phyloP scores from a whole-genome alignment of 2,797 vertebrate genomes.

The Sebastes dallii region DNA sequence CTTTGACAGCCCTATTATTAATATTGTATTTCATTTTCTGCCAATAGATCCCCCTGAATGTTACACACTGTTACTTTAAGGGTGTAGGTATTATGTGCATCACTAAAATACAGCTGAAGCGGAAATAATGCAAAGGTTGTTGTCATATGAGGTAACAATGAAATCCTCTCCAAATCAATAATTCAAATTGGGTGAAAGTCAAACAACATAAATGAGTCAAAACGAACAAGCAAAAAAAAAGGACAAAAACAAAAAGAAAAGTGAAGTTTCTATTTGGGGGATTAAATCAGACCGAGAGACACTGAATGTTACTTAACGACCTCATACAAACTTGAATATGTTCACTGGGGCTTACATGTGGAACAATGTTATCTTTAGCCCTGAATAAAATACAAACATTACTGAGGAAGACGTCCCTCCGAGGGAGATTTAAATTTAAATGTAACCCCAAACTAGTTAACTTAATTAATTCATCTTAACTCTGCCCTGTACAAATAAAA shows the following conservation, averaged over 20 bases:
- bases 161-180: background rate
- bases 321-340: slow-evolving; percentile 31
- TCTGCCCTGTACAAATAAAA: slow-evolving; percentile 44
- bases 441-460: slow-evolving; percentile 27
- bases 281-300: slow-evolving; percentile 31
- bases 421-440: slow-evolving; percentile 47
- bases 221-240: background rate
- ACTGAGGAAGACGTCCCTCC: slow-evolving; percentile 21
- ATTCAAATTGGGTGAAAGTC: background rate
- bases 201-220: background rate
- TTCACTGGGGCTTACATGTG: slow-evolving; percentile 20
- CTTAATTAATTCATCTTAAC: slow-evolving; percentile 57
- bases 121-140: background rate
- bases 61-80: background rate
- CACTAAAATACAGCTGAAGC: background rate
- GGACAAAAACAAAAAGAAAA: background rate
- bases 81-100: background rate
- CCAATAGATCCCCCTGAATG: too few species aligned
- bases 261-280: background rate
- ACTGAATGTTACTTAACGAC: slow-evolving; percentile 21
- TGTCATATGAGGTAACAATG: background rate
- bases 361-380: slow-evolving; percentile 40
- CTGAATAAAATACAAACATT: slow-evolving; percentile 40
- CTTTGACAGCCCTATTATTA: too few species aligned
- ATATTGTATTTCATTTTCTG: too few species aligned